phyloP scores from a whole-genome alignment of 2,797 vertebrate genomes.

The Forpus xanthops region DNA sequence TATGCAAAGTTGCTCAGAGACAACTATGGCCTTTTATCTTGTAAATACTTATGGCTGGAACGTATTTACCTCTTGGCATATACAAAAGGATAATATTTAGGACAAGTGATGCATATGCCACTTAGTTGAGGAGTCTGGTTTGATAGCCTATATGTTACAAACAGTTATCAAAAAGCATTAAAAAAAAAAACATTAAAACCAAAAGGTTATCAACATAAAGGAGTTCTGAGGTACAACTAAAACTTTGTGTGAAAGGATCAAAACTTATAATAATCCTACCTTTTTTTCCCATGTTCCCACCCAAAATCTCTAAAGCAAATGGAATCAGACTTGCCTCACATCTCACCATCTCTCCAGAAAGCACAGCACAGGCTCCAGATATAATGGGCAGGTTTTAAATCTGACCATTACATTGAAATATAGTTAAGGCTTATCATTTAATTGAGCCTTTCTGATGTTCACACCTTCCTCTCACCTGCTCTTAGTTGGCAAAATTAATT shows the following conservation, averaged over 20 bases:
- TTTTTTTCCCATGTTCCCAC: background rate
- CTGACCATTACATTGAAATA: background rate
- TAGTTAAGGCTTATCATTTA: background rate
- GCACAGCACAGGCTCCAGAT: background rate
- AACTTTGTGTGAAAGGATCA: background rate
- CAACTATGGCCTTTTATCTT: background rate
- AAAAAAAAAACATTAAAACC: background rate
- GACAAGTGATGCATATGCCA: background rate
- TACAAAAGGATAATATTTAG: background rate
- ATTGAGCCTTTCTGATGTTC: background rate
- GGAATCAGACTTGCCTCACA: background rate
- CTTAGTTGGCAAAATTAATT: background rate
- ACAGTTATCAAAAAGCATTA: background rate
- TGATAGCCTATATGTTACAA: background rate
- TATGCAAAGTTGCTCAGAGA: background rate
- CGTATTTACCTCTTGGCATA: background rate
- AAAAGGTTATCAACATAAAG: background rate
- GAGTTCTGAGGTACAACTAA: background rate
- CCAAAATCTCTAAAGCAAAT: background rate
- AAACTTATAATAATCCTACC: background rate
- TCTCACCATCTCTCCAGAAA: background rate
- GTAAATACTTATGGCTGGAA: background rate
- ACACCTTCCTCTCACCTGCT: background rate
- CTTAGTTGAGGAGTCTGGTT: background rate
- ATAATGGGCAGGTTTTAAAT: background rate